Percentiles rank a stretch among this genome's conserved stretches.
Conservation (phyloP, 2,113 vertebrate species). For the Nothoprocta perdicaria region DNA sequence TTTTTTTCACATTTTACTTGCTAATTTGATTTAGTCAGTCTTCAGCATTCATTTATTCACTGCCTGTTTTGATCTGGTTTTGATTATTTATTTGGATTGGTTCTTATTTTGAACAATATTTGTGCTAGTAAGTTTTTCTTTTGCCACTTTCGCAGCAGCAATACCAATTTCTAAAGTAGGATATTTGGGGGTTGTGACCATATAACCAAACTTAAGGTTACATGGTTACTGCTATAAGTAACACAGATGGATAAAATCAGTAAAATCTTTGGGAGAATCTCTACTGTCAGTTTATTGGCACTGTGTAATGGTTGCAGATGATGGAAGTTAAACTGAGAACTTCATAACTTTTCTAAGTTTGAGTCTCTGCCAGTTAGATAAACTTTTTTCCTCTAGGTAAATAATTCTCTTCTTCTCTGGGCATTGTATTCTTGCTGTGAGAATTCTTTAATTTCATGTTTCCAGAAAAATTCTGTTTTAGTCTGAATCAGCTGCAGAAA, state of each 20-base stretch:
- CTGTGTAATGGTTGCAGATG: background rate
- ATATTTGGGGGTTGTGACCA: background rate
- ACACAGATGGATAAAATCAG: background rate
- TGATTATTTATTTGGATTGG: background rate
- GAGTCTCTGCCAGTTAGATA: background rate
- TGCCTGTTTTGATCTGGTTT: background rate
- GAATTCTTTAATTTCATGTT: conserved; percentile 13
- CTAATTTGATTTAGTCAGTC: background rate
- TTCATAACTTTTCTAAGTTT: background rate
- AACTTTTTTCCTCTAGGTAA: background rate
- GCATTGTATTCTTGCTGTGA: background rate
- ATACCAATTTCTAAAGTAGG: background rate
- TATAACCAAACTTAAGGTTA: background rate
- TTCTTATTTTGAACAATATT: conserved; percentile 4
- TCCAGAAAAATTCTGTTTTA: conserved; percentile 9
- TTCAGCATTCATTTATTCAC: background rate
- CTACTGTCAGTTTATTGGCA: background rate
- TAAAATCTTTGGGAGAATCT: background rate
- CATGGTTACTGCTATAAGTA: background rate
- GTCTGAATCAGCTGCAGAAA: conserved; percentile 16
- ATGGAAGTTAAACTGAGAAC: background rate
- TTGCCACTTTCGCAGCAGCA: conserved; percentile 15
- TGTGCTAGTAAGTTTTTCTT: conserved; percentile 15
- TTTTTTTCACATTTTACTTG: background rate
- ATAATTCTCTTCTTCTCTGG: background rate